phyloP scores from a whole-genome alignment of 2,113 vertebrate species.

The Ctenodactylus gundi region DNA sequence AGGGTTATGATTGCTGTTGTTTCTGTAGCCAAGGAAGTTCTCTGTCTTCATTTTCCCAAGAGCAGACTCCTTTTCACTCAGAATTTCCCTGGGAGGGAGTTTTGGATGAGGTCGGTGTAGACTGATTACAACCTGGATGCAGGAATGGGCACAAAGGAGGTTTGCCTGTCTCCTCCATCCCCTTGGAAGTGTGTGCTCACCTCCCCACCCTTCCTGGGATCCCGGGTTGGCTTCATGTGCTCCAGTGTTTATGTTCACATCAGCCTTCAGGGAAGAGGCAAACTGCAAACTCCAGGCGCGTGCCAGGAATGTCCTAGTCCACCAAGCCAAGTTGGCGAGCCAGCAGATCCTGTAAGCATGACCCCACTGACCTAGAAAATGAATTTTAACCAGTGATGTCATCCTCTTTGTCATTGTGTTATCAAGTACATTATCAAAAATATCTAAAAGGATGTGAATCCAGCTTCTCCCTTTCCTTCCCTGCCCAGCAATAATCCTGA shows the following conservation, averaged over 20 bases:
- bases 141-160: not conserved
- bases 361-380: not conserved
- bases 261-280: not conserved
- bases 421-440: not conserved
- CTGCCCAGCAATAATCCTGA: not conserved
- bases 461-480: not conserved
- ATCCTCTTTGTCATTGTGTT: not conserved
- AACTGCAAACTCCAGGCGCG: not conserved
- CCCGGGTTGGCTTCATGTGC: not conserved
- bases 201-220: not conserved
- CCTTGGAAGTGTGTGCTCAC: not conserved
- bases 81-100: not conserved
- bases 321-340: not conserved
- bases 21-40: not conserved
- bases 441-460: not conserved
- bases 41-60: not conserved
- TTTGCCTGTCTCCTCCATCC: not conserved
- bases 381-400: not conserved
- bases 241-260: not conserved
- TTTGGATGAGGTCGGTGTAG: not conserved
- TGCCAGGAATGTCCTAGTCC: not conserved
- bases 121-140: not conserved
- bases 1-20: not conserved
- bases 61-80: not conserved
- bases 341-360: no score